phyloP scores from a whole-genome alignment of 2,888 invertebrate genomes.

The Idaea straminata region DNA sequence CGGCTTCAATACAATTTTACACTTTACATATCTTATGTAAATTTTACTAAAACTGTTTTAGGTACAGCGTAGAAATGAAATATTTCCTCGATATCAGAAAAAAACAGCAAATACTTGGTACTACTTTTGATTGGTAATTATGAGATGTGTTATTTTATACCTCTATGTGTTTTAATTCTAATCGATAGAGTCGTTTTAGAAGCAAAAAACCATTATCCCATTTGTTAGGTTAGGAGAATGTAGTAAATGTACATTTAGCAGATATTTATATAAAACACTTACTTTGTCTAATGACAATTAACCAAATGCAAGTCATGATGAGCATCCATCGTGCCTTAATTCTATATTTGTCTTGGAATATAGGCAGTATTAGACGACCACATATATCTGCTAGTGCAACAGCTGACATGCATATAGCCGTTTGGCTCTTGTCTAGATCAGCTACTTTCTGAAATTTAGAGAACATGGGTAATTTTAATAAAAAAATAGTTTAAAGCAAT shows the following conservation, averaged over 20 bases:
- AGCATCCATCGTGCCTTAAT: constrained; percentile 83
- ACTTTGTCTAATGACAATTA: constrained; percentile 81
- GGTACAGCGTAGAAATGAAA: neutral
- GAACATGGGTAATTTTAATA: neutral
- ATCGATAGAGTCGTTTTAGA: neutral
- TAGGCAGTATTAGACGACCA: constrained; percentile 83
- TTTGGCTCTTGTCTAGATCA: constrained; percentile 68
- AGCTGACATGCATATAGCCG: constrained; percentile 85
- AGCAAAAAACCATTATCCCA: neutral
- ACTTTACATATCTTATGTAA: neutral
- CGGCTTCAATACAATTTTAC: too few relatives aligned
- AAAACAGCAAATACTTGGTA: neutral
- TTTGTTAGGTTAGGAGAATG: neutral
- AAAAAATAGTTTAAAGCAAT: too few relatives aligned
- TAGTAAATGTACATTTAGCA: neutral
- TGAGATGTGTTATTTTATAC: neutral
- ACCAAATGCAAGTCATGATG: constrained; percentile 80
- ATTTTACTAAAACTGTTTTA: too few relatives aligned
- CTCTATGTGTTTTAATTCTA: neutral
- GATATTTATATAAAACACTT: constrained; percentile 50
- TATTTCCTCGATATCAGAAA: neutral
- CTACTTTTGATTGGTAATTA: neutral
- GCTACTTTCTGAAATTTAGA: constrained; percentile 57
- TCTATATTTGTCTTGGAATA: constrained; percentile 81
- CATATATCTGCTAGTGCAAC: constrained; percentile 84